Base-by-base conservation (phyloP, 2,888 invertebrate genomes). In the Drosophila parthenogenetica region DNA sequence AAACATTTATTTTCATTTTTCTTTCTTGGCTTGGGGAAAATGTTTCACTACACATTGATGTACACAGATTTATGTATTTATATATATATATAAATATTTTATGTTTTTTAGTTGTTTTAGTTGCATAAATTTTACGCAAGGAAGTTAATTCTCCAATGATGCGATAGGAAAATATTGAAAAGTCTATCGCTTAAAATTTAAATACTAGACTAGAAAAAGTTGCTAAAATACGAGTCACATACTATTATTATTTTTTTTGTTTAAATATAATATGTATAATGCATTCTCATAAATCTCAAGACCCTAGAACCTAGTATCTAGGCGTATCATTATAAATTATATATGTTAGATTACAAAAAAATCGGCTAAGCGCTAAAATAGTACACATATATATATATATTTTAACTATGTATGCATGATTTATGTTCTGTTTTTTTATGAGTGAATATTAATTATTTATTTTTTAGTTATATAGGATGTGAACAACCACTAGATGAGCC, bases 201-300 rank as follows among this genome's bases (percentile, higher is more conserved):
- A 75, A 57, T 61, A 69, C 76, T 87, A 85, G 87, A 85, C 84
- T 84, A 84, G 85, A 84, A 80, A 87, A 80, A 78, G 59, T 80
- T 73, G 75, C 80, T 80, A 84, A 81, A 72, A 81, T 80, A 84
- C 85, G 75, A 77, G 59, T 19, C 46, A 55, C 67, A 59, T 73
- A 74, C 29, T 29, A 7, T 19, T 19, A 19, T 19, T 75, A 29
- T 29, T 0, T 53, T 65, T 29, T 46, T 29, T 64, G 48, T 53
- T 35, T 43, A 48, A 53, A 57, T 59, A 43, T 43, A 48, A 53
- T 58, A 59, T 72, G 71, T 70, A 58, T 67, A 59, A 65, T 55
- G 62, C 60, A 67, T 75, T 48, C 57, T 49, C 29, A 29, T 29
- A 2, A 29, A 29, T 29, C 57, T 67, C 46, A 69, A 67, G 61